phyloP scores from a whole-genome alignment of 1,140 invertebrate genomes.

The Drosophila miranda region DNA sequence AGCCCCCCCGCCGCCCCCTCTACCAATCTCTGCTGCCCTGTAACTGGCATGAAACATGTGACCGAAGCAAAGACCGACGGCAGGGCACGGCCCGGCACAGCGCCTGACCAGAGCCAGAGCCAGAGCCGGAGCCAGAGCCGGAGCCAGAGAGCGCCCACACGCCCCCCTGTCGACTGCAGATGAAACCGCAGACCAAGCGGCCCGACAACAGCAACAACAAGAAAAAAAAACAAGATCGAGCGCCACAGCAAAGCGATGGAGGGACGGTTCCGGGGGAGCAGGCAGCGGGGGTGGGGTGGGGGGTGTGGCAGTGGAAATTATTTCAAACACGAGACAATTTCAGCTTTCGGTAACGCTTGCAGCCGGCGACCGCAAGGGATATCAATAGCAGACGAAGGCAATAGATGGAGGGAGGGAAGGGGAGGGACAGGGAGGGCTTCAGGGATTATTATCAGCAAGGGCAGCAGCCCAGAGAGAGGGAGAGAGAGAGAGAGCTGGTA shows the following conservation, averaged over 20 bases:
- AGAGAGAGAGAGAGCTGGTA: no score
- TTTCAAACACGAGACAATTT: conserved; percentile 67
- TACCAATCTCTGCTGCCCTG: conserved; percentile 41
- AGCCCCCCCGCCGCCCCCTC: conserved; percentile 8
- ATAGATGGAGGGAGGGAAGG: no score
- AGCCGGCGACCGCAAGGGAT: conserved; percentile 23
- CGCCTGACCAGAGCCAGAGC: conserved; percentile 23
- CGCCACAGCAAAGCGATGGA: conserved; percentile 1
- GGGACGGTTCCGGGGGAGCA: not conserved
- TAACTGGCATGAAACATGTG: conserved; percentile 76
- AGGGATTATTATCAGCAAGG: no score
- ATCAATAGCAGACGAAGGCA: conserved; percentile 7
- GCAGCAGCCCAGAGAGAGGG: no score
- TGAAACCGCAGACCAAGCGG: conserved; percentile 62
- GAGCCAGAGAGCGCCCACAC: conserved; percentile 8
- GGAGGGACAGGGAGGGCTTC: no score
- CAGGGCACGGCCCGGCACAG: conserved; percentile 2
- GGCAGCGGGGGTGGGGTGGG: not conserved
- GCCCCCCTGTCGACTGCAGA: conserved; percentile 70
- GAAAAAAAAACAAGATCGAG: conserved; percentile 6
- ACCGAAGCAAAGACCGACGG: conserved; percentile 52
- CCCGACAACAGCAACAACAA: conserved; percentile 2
- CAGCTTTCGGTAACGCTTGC: not conserved
- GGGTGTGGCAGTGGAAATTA: conserved; percentile 39
- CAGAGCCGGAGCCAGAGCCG: not conserved